Evolutionary conservation across 1,140 invertebrate species (phyloP).

Genomic region (Zophobas atratus): DNA sequence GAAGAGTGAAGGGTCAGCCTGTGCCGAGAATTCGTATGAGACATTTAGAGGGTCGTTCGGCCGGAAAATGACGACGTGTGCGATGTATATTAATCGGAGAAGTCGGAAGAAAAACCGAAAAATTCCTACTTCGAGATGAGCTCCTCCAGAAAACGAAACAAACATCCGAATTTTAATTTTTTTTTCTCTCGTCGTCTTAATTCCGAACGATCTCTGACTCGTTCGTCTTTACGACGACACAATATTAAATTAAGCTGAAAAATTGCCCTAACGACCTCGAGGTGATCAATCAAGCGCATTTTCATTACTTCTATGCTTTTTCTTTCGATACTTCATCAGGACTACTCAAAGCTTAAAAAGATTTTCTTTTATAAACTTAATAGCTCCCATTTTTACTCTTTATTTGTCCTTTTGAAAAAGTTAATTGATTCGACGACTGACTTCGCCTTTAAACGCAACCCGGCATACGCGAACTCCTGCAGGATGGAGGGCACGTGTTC

Average conservation of each 20-base stretch:
- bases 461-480: too few species aligned
- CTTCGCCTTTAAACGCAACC: too few species aligned
- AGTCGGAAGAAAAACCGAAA: too few species aligned
- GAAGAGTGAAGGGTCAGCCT: too few species aligned
- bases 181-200: too few species aligned
- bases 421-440: neutral
- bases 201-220: too few species aligned
- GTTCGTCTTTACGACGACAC: neutral
- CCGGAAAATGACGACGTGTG: neutral
- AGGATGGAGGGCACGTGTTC: too few species aligned
- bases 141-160: neutral
- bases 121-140: too few species aligned
- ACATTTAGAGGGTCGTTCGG: too few species aligned
- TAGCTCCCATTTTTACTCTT: slow-evolving; percentile 11
- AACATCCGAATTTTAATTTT: neutral
- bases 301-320: slow-evolving; percentile 24
- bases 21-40: too few species aligned
- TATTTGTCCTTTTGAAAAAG: neutral
- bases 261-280: slow-evolving; percentile 24
- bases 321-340: slow-evolving; percentile 12
- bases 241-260: slow-evolving; percentile 34
- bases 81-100: too few species aligned
- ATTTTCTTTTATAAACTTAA: slow-evolving; percentile 17
- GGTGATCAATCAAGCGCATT: slow-evolving; percentile 32
- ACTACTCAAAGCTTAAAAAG: slow-evolving; percentile 14